Base-by-base conservation (phyloP, 2,797 vertebrate genomes). In the Melanotaenia boesemani region DNA sequence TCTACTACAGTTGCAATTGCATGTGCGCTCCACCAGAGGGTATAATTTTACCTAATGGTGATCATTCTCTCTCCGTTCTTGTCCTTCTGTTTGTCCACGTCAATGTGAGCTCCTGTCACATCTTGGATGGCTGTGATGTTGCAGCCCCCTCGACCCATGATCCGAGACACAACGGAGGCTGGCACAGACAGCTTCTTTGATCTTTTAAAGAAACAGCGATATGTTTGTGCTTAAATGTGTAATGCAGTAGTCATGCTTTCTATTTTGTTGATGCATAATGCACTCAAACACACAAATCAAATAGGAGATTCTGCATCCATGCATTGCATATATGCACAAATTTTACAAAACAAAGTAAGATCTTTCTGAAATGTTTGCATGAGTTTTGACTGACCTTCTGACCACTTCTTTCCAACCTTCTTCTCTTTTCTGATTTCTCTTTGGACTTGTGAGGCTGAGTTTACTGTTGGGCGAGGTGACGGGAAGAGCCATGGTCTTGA, bases 51-150 rank as follows among this genome's bases (percentile, higher is more conserved):
- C 97, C 97, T 97, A 92, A 99, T 99, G 77, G 98, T 99, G 90
- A 99, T 99, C 98, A 99, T 99, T 90, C 98, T 96, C 86, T 99
- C 98, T 69, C 98, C 98, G 34, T 99, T 99, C 90, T 99, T 99
- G 95, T 99, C 98, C 91, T 99, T 99, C 91, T 99, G 98, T 86
- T 99, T 99, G 95, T 99, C 98, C 72, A 99, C 98, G 1, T 99
- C 98, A 83, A 99, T 99, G 89, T 99, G 98, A 74, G 98, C 98
- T 73, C 98, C 98, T 20, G 98, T 99, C 88, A 99, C 98, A 77
- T 99, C 98, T 84, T 99, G 98, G 91, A 99, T 99, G 65, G 98
- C 98, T 60, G 98, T 99, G 87, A 99, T 98, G 92, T 99, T 99
- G 91, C 98, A 99, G 79, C 98, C 98, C 62, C 98, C 98, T 95